Evolutionary conservation across 2,888 invertebrate genomes (phyloP).

Genomic region (Diarsia rubi): DNA sequence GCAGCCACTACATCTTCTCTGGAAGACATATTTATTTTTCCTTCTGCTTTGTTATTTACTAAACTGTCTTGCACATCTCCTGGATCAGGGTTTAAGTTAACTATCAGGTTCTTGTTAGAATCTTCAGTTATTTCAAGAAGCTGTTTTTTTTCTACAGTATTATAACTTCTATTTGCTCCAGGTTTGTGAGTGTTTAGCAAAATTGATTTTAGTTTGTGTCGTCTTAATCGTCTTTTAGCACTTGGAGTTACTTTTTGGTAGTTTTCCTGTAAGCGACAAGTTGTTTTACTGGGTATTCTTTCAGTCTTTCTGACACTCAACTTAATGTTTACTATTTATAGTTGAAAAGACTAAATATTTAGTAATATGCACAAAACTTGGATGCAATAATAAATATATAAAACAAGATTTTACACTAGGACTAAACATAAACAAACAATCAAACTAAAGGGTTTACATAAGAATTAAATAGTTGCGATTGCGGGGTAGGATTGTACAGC

Average conservation of each 20-base stretch:
- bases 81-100: conserved; percentile 10
- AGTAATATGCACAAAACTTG: not conserved
- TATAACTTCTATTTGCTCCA: conserved; percentile 22
- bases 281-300: not conserved
- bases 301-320: not conserved
- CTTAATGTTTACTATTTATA: not conserved
- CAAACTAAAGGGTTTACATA: conserved; percentile 8
- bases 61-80: conserved; percentile 57
- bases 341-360: not conserved
- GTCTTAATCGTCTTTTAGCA: conserved; percentile 77
- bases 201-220: conserved; percentile 74
- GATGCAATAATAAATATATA: not conserved
- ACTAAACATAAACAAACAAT: conserved; percentile 29
- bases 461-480: not conserved
- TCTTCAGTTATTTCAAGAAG: conserved; percentile 16
- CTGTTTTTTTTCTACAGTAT: conserved; percentile 16
- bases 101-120: conserved; percentile 33
- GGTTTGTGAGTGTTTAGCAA: conserved; percentile 36
- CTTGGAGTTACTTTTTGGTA: conserved; percentile 62
- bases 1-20: conserved; percentile 82
- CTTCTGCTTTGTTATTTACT: conserved; percentile 46
- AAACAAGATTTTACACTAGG: conserved; percentile 2
- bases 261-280: conserved; percentile 42
- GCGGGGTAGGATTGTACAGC: conserved; percentile 10
- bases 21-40: conserved; percentile 75